phyloP scores from a whole-genome alignment of 2,888 invertebrate species.

The Gortyna flavago region DNA sequence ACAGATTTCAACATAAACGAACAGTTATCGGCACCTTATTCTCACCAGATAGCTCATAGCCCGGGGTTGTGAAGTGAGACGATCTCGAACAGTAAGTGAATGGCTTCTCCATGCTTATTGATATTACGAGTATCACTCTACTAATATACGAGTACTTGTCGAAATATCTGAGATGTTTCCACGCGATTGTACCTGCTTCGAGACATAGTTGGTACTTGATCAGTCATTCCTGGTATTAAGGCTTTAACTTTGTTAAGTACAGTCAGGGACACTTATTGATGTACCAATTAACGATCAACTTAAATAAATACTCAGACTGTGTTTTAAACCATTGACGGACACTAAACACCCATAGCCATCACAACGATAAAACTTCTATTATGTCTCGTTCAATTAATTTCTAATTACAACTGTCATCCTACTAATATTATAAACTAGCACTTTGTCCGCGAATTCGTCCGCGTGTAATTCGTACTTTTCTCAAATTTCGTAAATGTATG shows the following conservation, averaged over 20 bases:
- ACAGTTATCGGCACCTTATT: conserved; percentile 35
- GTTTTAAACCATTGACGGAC: background rate
- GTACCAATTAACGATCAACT: background rate
- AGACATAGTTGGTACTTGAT: conserved; percentile 6
- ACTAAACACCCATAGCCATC: background rate
- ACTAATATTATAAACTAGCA: no score
- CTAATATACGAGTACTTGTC: conserved; percentile 36
- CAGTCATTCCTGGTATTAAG: background rate
- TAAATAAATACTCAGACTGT: background rate
- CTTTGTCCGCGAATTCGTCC: no score
- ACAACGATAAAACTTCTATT: no score
- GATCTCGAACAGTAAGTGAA: conserved; percentile 37
- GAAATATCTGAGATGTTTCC: conserved; percentile 38
- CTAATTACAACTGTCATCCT: background rate
- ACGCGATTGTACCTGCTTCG: conserved; percentile 1
- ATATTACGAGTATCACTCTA: conserved; percentile 36
- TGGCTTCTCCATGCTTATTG: conserved; percentile 42
- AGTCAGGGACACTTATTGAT: background rate
- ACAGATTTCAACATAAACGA: conserved; percentile 22
- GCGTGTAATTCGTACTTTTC: no score
- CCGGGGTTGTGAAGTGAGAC: conserved; percentile 27
- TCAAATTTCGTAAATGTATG: no score
- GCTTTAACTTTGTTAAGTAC: background rate
- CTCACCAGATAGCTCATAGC: conserved; percentile 25
- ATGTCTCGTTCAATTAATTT: background rate